A percentile compares a stretch with the other conserved stretches of the same genome.
Evolutionary conservation across 2,888 invertebrate genomes (phyloP).

Genomic region (Meteorus colon): DNA sequence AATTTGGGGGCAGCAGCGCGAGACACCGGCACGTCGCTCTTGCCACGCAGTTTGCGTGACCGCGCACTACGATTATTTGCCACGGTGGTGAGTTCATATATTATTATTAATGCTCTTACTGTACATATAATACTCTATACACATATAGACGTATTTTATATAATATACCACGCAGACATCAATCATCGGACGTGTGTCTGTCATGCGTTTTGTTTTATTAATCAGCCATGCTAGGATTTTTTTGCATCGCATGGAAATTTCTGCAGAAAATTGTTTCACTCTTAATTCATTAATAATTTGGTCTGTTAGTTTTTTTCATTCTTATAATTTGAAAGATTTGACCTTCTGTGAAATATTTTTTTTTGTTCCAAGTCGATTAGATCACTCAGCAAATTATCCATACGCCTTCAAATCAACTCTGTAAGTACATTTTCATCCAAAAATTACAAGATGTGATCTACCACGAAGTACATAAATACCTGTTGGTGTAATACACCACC

Average conservation of each 20-base stretch:
- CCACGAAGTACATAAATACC: no score
- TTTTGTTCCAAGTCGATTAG: no score
- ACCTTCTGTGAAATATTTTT: no score
- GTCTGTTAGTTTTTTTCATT: no score
- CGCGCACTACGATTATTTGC: slow-evolving; percentile 21
- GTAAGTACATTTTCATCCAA: no score
- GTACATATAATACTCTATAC: not conserved
- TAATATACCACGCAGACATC: not conserved
- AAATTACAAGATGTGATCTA: no score
- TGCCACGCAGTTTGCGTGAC: slow-evolving; percentile 37
- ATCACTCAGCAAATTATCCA: no score
- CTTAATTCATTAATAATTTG: no score
- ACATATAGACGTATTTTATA: not conserved
- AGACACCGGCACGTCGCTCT: slow-evolving; percentile 59
- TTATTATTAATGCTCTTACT: slow-evolving; percentile 1
- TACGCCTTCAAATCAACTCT: no score
- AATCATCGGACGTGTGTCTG: slow-evolving; percentile 19
- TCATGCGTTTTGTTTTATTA: slow-evolving; percentile 17
- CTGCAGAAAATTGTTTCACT: not conserved
- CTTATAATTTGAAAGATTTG: no score
- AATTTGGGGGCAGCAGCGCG: slow-evolving; percentile 72
- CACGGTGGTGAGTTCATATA: slow-evolving; percentile 3
- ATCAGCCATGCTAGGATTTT: not conserved
- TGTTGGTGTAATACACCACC: no score
- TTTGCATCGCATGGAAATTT: not conserved